Evolutionary conservation across 2,797 vertebrate genomes (phyloP).

Genomic region (Premnoplex brunnescens): DNA sequence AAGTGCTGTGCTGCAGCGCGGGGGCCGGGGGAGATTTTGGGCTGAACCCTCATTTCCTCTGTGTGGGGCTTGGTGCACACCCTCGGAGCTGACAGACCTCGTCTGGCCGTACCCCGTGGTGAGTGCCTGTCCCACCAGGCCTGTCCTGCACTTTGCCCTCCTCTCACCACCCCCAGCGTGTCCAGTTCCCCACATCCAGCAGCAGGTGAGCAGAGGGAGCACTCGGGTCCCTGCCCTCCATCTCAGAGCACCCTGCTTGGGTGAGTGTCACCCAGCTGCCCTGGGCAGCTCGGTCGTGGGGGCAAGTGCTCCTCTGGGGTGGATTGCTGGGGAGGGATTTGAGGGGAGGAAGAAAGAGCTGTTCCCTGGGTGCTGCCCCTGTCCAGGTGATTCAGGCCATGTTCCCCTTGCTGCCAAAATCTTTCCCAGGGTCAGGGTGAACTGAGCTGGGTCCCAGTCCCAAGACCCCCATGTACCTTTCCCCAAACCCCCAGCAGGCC

Average conservation of each 20-base stretch:
- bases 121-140: accelerated
- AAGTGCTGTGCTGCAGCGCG: background rate
- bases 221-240: accelerated
- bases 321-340: background rate
- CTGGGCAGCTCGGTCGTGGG: background rate
- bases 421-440: background rate
- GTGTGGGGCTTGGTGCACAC: background rate
- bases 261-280: background rate
- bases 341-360: background rate
- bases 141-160: background rate
- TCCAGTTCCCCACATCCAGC: background rate
- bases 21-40: background rate
- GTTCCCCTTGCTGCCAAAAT: accelerated
- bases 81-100: background rate
- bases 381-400: accelerated
- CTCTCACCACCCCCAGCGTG: accelerated
- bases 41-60: background rate
- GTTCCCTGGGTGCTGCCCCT: accelerated
- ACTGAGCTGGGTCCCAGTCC: background rate
- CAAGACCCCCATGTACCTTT: background rate
- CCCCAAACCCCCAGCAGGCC: accelerated
- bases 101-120: accelerated
- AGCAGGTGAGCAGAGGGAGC: background rate
- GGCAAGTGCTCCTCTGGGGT: background rate
- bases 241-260: background rate